Percentiles rank a stretch among this genome's conserved stretches.
Conservation (phyloP, 2,888 invertebrate species). For the Eupithecia vulgata region DNA sequence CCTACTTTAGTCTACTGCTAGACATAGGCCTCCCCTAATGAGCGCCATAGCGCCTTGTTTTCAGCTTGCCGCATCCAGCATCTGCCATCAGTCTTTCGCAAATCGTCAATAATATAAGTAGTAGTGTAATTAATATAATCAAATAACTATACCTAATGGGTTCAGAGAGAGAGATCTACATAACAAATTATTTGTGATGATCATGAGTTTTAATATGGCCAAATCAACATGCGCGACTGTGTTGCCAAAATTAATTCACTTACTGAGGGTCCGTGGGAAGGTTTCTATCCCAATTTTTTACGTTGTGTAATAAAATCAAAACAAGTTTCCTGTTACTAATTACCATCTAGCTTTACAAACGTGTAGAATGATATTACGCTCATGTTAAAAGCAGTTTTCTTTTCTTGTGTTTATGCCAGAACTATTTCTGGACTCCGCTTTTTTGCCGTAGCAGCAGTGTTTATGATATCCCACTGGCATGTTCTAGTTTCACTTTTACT, state of each 20-base stretch:
- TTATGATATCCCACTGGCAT: constrained; percentile 51
- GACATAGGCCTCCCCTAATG: too few relatives aligned
- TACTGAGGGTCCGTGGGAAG: background rate
- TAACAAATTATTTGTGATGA: background rate
- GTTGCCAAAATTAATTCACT: background rate
- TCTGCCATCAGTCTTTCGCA: too few relatives aligned
- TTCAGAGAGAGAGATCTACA: background rate
- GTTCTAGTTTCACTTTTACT: constrained; percentile 71
- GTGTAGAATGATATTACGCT: constrained; percentile 35
- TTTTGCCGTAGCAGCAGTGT: constrained; percentile 37
- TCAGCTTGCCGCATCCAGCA: too few relatives aligned
- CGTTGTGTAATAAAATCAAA: background rate
- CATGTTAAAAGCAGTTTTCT: constrained; percentile 39
- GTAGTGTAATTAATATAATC: background rate
- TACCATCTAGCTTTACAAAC: background rate
- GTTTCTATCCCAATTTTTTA: background rate
- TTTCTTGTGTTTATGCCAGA: constrained; percentile 40
- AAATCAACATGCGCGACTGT: background rate
- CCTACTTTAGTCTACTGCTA: too few relatives aligned
- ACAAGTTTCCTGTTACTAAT: constrained; percentile 8
- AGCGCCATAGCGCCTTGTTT: too few relatives aligned
- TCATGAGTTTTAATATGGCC: background rate
- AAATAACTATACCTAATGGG: background rate
- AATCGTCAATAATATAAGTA: too few relatives aligned
- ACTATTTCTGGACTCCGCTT: constrained; percentile 48